Evolutionary conservation across 2,113 vertebrate species (phyloP), one percentile per base, ranked within the genome.

Genomic region (Vimba vimba): DNA sequence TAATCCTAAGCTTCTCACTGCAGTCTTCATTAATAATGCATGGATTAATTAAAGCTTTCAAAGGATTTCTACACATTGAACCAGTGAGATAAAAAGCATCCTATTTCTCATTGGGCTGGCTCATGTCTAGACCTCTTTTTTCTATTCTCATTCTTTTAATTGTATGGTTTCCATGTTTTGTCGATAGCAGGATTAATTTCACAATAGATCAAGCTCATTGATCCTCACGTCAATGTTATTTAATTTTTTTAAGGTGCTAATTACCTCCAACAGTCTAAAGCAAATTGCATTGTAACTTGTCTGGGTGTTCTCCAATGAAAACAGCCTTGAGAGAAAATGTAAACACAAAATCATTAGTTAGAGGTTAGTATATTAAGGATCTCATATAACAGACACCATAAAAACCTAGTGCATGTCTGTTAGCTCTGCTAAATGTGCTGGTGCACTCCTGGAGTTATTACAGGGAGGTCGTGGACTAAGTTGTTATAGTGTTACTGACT

Each of bases 21-120:
- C 86, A 87, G 69, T 89, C 90, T 94, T 95, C 95, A 96, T 96
- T 96, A 96, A 96, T 94, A 94, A 96, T 96, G 93, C 90, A 96
- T 95, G 95, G 95, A 96, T 96, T 96, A 94, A 96, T 96, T 96
- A 95, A 92, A 94, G 92, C 92, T 90, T 95, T 93, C 92, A 95
- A 91, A 95, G 94, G 94, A 93, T 95, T 95, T 95, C 93, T 93
- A 89, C 92, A 78, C 82, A 88, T 91, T 94, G 93, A 95, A 93
- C 91, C 93, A 91, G 87, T 68, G 90, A 96, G 95, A 96, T 96
- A 96, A 96, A 95, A 93, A 89, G 89, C 92, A 91, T 92, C 90
- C 91, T 90, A 91, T 94, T 90, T 71, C 92, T 94, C 90, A 89
- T 89, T 91, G 85, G 55, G 21, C 76, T 86, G 78, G 88, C 85